Conservation (phyloP, 2,113 vertebrate genomes). For the Planiliza haematocheilus region DNA sequence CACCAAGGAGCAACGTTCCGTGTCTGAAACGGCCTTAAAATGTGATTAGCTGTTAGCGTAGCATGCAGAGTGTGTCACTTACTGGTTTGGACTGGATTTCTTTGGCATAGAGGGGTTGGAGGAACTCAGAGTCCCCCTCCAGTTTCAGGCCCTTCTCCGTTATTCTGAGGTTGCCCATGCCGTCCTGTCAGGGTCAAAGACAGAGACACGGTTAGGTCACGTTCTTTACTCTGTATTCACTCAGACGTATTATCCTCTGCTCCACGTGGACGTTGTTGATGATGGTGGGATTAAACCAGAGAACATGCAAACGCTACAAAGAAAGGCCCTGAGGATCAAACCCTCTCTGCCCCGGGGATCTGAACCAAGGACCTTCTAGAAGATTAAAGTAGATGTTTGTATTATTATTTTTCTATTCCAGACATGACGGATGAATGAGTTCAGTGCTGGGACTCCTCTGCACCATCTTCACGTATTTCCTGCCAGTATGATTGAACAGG, state of each 20-base stretch:
- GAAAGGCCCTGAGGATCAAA: too few relatives aligned
- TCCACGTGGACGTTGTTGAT: too few relatives aligned
- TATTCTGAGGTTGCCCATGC: conserved; percentile 98
- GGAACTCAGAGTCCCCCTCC: conserved; percentile 98
- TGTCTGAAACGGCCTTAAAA: background rate
- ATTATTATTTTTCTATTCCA: background rate
- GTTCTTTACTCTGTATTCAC: background rate
- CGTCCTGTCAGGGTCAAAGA: conserved; percentile 86
- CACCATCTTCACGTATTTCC: background rate
- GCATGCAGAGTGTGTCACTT: conserved; percentile 78
- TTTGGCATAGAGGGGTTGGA: conserved; percentile 99
- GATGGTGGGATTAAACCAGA: too few relatives aligned
- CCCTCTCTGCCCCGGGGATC: too few relatives aligned
- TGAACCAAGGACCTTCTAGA: too few relatives aligned
- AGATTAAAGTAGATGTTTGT: too few relatives aligned
- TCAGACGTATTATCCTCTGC: too few relatives aligned
- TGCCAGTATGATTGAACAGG: conserved; percentile 8
- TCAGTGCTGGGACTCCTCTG: background rate
- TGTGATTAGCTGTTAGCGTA: background rate
- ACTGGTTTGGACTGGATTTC: conserved; percentile 98
- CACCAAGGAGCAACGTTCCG: too few relatives aligned
- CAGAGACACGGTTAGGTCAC: conserved; percentile 7
- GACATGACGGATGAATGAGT: background rate
- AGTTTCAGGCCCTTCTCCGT: conserved; percentile 97
- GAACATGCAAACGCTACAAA: too few relatives aligned